Evolutionary conservation across 30 jellyfish, hydroid and myxozoan genomes (phyloP).

Genomic region (Catostylus mosaicus): DNA sequence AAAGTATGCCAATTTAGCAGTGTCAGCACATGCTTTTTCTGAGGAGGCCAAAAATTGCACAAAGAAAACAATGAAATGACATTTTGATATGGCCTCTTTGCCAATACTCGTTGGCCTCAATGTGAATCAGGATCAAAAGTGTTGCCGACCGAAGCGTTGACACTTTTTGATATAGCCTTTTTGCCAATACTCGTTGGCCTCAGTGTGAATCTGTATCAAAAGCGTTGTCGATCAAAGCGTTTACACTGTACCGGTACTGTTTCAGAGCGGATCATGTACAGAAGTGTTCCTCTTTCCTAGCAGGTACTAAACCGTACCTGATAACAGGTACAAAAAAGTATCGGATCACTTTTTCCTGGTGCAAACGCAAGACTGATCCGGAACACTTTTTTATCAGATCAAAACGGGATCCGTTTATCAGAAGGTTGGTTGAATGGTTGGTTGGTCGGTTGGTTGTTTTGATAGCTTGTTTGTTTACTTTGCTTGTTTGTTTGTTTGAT

Average conservation of each 20-base stretch:
- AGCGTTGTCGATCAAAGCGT: not conserved
- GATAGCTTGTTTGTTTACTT: too few species aligned
- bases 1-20: too few species aligned
- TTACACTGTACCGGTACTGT: not conserved
- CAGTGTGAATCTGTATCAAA: not conserved
- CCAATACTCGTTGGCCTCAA: not conserved
- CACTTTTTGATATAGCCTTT: not conserved
- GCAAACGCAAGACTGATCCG: not conserved
- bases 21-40: too few species aligned
- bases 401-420: not conserved
- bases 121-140: not conserved
- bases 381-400: not conserved
- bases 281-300: not conserved
- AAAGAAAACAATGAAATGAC: not conserved
- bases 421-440: too few species aligned
- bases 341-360: not conserved
- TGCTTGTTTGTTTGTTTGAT: too few species aligned
- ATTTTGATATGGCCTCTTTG: not conserved
- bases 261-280: not conserved
- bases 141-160: too few species aligned
- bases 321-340: not conserved
- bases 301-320: not conserved
- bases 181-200: not conserved
- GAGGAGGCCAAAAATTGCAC: not conserved
- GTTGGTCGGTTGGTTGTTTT: too few species aligned